A percentile compares a stretch with the other conserved stretches of the same genome.
These are phyloP conservation scores for Atopsyche davidsoni DNA, from an alignment of 1,140 invertebrate species.

Conservation along the genomic window DNA sequence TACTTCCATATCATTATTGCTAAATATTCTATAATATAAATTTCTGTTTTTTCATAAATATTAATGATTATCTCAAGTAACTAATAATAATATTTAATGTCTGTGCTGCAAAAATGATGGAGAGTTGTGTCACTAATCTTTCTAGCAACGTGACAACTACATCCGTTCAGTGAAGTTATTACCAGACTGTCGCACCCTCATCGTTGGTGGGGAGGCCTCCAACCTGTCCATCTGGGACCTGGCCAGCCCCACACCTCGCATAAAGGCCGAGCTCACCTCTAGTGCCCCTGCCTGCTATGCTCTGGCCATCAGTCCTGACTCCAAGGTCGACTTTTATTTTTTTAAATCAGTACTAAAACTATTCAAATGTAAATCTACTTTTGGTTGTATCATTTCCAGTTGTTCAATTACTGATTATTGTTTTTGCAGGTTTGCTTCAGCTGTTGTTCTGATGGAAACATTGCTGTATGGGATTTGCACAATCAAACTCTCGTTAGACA, in stretches of 20 bases:
- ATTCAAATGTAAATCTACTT: not conserved
- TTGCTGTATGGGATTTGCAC: slow-evolving; percentile 94
- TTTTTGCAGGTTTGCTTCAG: slow-evolving; percentile 89
- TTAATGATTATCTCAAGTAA: too few relatives aligned
- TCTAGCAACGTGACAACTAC: slow-evolving; percentile 90
- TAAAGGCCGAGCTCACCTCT: slow-evolving; percentile 91
- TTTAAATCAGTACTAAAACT: too few relatives aligned
- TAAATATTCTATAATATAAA: too few relatives aligned
- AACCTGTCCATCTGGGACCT: slow-evolving; percentile 89
- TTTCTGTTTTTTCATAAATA: too few relatives aligned
- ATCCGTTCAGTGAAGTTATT: slow-evolving; percentile 90
- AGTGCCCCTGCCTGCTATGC: slow-evolving; percentile 96
- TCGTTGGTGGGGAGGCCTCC: slow-evolving; percentile 88
- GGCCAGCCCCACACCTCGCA: slow-evolving; percentile 78
- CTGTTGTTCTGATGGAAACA: slow-evolving; percentile 95
- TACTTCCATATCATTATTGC: too few relatives aligned
- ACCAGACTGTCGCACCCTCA: slow-evolving; percentile 83
- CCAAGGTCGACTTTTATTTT: slow-evolving; percentile 58
- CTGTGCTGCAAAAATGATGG: too few relatives aligned
- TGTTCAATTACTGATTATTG: not conserved
- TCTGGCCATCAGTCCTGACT: slow-evolving; percentile 92
- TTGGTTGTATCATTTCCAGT: not conserved
- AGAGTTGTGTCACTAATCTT: slow-evolving; percentile 30
- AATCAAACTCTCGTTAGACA: slow-evolving; percentile 89
- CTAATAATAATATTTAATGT: too few relatives aligned